Conservation (phyloP, 2,113 vertebrate genomes). For the Chlamydotis undulata region DNA sequence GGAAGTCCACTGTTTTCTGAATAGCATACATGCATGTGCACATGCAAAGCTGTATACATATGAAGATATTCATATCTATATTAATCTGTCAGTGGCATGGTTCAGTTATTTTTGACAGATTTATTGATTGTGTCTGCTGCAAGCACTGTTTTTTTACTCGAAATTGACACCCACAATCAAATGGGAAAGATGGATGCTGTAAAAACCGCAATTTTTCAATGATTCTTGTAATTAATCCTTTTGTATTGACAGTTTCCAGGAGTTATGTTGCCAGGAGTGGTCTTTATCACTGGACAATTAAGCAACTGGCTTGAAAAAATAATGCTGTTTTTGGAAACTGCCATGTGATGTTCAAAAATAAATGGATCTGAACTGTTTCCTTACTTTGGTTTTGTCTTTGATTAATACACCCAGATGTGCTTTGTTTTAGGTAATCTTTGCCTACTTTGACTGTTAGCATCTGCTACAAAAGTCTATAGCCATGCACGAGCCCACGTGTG, state of each 20-base stretch:
- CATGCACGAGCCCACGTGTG: rapidly evolving
- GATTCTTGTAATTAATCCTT: slow-evolving; percentile 51
- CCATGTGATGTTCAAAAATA: not conserved
- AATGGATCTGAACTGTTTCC: not conserved
- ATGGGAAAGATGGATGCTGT: not conserved
- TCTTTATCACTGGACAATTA: slow-evolving; percentile 51
- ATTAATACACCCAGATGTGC: not conserved
- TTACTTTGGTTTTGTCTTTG: slow-evolving; percentile 16
- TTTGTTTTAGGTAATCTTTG: not conserved
- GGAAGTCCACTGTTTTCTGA: not conserved
- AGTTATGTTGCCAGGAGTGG: slow-evolving; percentile 7
- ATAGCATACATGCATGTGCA: rapidly evolving
- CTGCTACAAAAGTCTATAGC: not conserved
- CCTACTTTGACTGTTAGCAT: not conserved
- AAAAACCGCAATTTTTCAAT: slow-evolving; percentile 36
- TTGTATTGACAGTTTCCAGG: slow-evolving; percentile 23
- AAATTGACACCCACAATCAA: slow-evolving; percentile 25
- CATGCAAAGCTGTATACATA: not conserved
- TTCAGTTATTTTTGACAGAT: slow-evolving; percentile 56
- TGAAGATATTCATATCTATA: not conserved
- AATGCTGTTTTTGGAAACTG: not conserved
- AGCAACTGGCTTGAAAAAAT: slow-evolving; percentile 23
- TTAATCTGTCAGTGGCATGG: slow-evolving; percentile 21
- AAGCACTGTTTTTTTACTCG: not conserved
- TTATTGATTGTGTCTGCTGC: slow-evolving; percentile 51